Conservation (phyloP, 2,888 invertebrate species). For the Odontomyia ornata region DNA sequence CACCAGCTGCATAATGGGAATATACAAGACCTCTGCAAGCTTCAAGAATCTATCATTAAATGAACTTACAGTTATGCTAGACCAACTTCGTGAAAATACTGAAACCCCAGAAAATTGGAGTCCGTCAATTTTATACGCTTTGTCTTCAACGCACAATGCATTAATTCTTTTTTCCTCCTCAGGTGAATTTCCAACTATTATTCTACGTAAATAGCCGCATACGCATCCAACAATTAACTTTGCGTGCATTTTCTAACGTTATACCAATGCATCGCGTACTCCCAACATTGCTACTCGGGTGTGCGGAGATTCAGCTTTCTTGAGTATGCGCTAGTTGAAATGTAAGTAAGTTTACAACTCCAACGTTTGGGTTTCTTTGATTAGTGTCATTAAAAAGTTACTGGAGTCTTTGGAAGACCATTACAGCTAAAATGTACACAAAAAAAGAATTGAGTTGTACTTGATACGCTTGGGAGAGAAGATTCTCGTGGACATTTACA, state of each 20-base stretch:
- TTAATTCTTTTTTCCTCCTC: not conserved
- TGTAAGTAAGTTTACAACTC: not conserved
- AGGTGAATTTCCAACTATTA: slow-evolving; percentile 13
- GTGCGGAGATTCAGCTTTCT: not conserved
- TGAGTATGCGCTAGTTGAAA: not conserved
- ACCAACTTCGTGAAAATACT: slow-evolving; percentile 12
- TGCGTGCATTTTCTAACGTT: slow-evolving; percentile 8
- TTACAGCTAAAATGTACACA: too few relatives aligned
- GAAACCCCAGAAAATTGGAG: slow-evolving; percentile 7
- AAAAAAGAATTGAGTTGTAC: too few relatives aligned
- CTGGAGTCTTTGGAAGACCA: not conserved
- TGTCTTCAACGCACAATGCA: slow-evolving; percentile 21
- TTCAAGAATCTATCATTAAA: slow-evolving; percentile 25
- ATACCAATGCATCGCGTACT: not conserved
- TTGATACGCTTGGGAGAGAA: too few relatives aligned
- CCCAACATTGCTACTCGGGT: not conserved
- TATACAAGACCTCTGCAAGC: not conserved
- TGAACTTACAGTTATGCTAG: slow-evolving; percentile 31
- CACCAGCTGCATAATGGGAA: slow-evolving; percentile 16
- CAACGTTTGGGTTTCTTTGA: not conserved
- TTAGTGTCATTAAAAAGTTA: slow-evolving; percentile 3
- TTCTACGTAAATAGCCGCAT: not conserved
- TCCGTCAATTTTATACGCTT: slow-evolving; percentile 23
- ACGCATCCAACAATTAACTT: not conserved
- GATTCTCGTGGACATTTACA: too few relatives aligned